Percentiles rank a stretch among this genome's conserved stretches.
These are phyloP conservation scores for Tiphia femorata DNA, from an alignment of 2,888 invertebrate species.

Conservation along the genomic window DNA sequence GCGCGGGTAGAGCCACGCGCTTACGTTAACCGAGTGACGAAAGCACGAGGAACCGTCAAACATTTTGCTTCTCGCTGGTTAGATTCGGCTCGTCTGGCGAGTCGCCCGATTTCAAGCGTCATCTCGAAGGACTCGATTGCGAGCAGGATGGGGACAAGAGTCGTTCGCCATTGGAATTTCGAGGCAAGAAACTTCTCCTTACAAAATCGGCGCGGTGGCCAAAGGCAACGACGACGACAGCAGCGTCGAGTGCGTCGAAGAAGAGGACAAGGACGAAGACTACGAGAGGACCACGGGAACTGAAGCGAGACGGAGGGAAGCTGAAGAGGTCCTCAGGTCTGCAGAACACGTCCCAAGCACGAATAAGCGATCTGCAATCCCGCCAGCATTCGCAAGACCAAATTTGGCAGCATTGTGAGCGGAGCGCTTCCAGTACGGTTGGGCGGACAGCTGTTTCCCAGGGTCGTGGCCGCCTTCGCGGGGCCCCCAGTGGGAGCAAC, in stretches of 20 bases:
- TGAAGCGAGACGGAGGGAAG: background rate
- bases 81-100: too few relatives aligned
- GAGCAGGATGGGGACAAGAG: too few relatives aligned
- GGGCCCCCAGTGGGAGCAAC: constrained; percentile 50
- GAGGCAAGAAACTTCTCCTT: constrained; percentile 25
- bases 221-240: background rate
- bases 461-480: constrained; percentile 39
- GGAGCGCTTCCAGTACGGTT: constrained; percentile 26
- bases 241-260: background rate
- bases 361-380: constrained; percentile 45
- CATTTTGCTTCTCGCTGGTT: too few relatives aligned
- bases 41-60: too few relatives aligned
- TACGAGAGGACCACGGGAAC: constrained; percentile 1
- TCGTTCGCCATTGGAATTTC: constrained; percentile 14
- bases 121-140: too few relatives aligned
- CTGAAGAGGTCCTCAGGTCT: constrained; percentile 12
- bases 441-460: constrained; percentile 59
- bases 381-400: constrained; percentile 50
- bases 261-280: background rate
- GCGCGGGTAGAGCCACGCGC: too few relatives aligned
- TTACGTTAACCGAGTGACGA: too few relatives aligned
- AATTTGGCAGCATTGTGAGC: constrained; percentile 54
- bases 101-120: too few relatives aligned
- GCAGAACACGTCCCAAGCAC: constrained; percentile 30
- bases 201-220: constrained; percentile 4